A percentile compares a stretch with the other conserved stretches of the same genome.
These are phyloP conservation scores for Nesometra sesokonis DNA, from an alignment of 35 echinoderm and acorn worm genomes.

Conservation along the genomic window DNA sequence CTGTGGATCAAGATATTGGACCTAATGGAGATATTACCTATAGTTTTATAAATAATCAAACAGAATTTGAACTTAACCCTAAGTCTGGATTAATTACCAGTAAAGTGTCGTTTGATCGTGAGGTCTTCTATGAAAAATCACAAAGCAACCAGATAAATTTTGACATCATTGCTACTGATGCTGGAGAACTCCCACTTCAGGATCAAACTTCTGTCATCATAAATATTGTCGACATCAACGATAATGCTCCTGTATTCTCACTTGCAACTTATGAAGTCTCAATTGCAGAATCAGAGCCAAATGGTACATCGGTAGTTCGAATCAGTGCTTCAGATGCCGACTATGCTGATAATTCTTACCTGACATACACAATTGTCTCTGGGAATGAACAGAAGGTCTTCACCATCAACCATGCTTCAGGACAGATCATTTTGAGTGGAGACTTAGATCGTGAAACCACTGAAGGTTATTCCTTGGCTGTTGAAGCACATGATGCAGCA, in stretches of 20 bases:
- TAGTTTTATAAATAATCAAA: constrained; percentile 39
- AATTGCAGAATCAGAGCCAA: constrained; percentile 65
- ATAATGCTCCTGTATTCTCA: constrained; percentile 62
- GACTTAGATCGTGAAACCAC: constrained; percentile 53
- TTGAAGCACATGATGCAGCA: constrained; percentile 66
- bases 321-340: constrained; percentile 64
- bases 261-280: constrained; percentile 44
- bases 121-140: constrained; percentile 12
- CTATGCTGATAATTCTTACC: constrained; percentile 63
- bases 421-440: constrained; percentile 60
- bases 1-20: constrained; percentile 61
- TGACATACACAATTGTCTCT: constrained; percentile 68
- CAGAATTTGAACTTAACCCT: constrained; percentile 50
- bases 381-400: constrained; percentile 70
- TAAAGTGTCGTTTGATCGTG: constrained; percentile 54
- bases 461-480: constrained; percentile 34
- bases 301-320: constrained; percentile 42
- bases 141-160: constrained; percentile 13
- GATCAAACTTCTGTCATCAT: constrained; percentile 47
- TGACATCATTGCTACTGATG: constrained; percentile 56
- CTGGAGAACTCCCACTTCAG: constrained; percentile 34
- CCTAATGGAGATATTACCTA: constrained; percentile 61
- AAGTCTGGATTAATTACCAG: constrained; percentile 48
- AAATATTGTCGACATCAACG: constrained; percentile 80
- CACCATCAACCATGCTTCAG: constrained; percentile 42